phyloP scores from a whole-genome alignment of 2,797 vertebrate species.

The Sardinella longiceps region DNA sequence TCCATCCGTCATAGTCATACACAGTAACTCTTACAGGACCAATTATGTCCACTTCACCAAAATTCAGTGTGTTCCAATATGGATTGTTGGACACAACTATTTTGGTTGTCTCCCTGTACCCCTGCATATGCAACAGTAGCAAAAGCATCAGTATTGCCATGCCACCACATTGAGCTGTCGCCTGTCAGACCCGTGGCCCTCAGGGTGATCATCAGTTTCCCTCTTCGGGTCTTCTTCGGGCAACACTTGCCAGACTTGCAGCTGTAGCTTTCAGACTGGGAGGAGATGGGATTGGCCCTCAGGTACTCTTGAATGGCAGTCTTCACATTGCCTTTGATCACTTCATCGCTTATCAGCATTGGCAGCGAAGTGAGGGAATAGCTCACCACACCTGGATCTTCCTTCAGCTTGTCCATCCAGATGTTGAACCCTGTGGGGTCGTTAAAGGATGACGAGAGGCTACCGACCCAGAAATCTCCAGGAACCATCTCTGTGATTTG shows the following conservation, averaged over 20 bases:
- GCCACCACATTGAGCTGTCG: neutral
- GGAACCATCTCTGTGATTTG: neutral
- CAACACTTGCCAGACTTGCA: constrained; percentile 4
- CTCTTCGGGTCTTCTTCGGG: neutral
- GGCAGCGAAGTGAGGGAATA: constrained; percentile 60
- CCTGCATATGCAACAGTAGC: neutral
- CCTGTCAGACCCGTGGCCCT: neutral
- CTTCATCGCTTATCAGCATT: neutral
- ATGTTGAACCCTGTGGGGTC: neutral
- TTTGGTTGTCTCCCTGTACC: neutral
- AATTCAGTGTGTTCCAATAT: neutral
- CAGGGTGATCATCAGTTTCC: neutral
- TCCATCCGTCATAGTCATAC: neutral
- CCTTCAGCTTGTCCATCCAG: constrained; percentile 2
- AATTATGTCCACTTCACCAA: neutral
- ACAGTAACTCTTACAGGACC: neutral
- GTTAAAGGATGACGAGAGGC: neutral
- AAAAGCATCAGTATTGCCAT: neutral
- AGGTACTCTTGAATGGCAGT: neutral
- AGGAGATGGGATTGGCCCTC: neutral
- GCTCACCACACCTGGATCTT: constrained; percentile 14
- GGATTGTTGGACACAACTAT: neutral
- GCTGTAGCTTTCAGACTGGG: neutral
- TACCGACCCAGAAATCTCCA: neutral
- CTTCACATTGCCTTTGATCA: constrained; percentile 2